Evolutionary conservation across 2,888 invertebrate genomes (phyloP).

Genomic region (Metellina segmentata): DNA sequence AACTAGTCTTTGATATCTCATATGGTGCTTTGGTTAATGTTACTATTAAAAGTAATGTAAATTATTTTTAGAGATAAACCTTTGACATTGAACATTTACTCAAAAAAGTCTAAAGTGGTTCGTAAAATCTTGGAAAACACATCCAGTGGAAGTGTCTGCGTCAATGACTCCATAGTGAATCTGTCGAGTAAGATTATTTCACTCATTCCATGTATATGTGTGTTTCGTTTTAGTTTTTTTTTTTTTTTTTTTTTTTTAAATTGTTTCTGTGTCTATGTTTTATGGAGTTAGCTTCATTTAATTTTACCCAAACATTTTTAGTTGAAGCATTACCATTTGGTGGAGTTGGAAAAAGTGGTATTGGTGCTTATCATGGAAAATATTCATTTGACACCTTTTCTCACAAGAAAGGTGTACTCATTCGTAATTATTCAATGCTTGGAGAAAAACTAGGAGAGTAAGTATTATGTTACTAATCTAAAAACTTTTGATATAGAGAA

Average conservation of each 20-base stretch:
- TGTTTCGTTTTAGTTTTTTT: background rate
- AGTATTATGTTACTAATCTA: slow-evolving; percentile 79
- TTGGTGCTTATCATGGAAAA: slow-evolving; percentile 96
- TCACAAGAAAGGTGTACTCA: slow-evolving; percentile 88
- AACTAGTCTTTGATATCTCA: too few species aligned
- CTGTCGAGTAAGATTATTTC: slow-evolving; percentile 83
- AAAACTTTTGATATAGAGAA: too few species aligned
- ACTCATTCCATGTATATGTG: background rate
- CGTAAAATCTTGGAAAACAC: slow-evolving; percentile 81
- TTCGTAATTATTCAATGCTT: slow-evolving; percentile 77
- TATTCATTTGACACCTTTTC: slow-evolving; percentile 94
- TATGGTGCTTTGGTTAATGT: too few species aligned
- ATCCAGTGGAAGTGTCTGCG: slow-evolving; percentile 84
- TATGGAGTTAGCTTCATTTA: background rate
- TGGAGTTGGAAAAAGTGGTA: slow-evolving; percentile 96
- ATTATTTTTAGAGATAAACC: slow-evolving; percentile 79
- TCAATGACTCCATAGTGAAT: slow-evolving; percentile 94
- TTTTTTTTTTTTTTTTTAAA: background rate
- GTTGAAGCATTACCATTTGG: slow-evolving; percentile 97
- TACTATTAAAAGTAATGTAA: background rate
- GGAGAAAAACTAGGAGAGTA: slow-evolving; percentile 86
- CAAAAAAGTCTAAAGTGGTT: slow-evolving; percentile 80
- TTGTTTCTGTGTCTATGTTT: background rate
- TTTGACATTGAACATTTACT: slow-evolving; percentile 83
- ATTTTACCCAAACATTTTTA: slow-evolving; percentile 80